Evolutionary conservation across 2,113 vertebrate genomes (phyloP), one percentile per base, ranked within the genome.

Genomic region (Lophochroa leadbeateri): DNA sequence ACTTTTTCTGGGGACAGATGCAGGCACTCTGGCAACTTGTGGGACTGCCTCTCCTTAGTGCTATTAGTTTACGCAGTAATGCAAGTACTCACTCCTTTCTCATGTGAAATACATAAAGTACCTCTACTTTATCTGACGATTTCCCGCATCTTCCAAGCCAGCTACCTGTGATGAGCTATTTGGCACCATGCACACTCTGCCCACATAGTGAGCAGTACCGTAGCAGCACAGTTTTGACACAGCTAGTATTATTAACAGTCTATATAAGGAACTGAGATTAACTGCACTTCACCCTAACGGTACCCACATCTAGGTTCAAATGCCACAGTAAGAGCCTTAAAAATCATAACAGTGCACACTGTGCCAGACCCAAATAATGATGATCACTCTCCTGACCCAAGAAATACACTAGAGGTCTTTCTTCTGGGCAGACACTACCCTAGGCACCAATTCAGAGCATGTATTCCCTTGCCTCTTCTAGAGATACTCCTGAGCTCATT

Each of bases 81-180:
- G 13, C 35, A 52, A 50, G 39, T 14, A 13, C 31, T 65, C 20
- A 0, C 10, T 49, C 35, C 50, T 20, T 82, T 44, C 70, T 55
- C 1, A 0, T 7, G 6, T 11, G 18, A 49, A 49, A 50, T 9
- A 50, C 2, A 13, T 5, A 2, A n/a, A 15, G 9, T 3, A 3
- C 11, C 6, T 4, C 39, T n/a, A 17, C 19, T n/a, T 52, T 20
- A 13, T 2, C 21, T 13, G 18, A 35, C 58, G 23, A 3, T 27
- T 23, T 43, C 33, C 55, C 2, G 0, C 11, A 28, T 13, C 55
- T 23, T 50, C 67, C 11, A 39, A 8, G 13, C 11, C 6, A 27
- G 20, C 50, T 52, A 37, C 37, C 9, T 9, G 13, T 4, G 33
- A 24, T 6, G 8, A n/a, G 63, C 24, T 6, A 27, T 28, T 29